These are phyloP conservation scores for Chrysotoxum bicinctum DNA, from an alignment of 2,888 invertebrate genomes.

Conservation along the genomic window DNA sequence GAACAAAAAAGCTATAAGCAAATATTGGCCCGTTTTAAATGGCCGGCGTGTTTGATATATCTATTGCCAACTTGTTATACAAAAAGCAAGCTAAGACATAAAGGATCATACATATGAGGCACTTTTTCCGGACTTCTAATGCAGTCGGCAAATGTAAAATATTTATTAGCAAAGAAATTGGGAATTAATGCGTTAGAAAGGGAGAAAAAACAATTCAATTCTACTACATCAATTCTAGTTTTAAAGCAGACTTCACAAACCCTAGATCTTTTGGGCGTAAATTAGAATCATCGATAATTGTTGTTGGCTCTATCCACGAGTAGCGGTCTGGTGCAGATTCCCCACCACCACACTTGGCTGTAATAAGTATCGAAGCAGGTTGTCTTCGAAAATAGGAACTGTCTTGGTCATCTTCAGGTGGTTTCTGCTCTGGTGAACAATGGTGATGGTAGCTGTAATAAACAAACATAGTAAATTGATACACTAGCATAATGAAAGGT, in stretches of 20 bases:
- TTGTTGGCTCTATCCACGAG: slow-evolving; percentile 70
- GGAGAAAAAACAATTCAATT: slow-evolving; percentile 1
- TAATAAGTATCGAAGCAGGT: slow-evolving; percentile 88
- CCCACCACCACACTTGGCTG: slow-evolving; percentile 85
- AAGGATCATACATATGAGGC: slow-evolving; percentile 30
- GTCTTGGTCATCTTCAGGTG: slow-evolving; percentile 87
- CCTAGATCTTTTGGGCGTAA: slow-evolving; percentile 76
- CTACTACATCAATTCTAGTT: slow-evolving; percentile 1
- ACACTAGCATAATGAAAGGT: too few relatives aligned
- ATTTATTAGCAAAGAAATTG: slow-evolving; percentile 42
- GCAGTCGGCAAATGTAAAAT: slow-evolving; percentile 9
- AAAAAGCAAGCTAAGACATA: slow-evolving; percentile 43
- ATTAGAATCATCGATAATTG: slow-evolving; percentile 75
- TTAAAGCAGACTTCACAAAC: slow-evolving; percentile 73
- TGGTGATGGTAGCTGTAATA: slow-evolving; percentile 76
- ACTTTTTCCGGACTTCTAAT: slow-evolving; percentile 22
- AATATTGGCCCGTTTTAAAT: slow-evolving; percentile 7
- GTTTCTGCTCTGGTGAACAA: slow-evolving; percentile 75
- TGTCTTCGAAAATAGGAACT: slow-evolving; percentile 91
- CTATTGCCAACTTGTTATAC: slow-evolving; percentile 1
- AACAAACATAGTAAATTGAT: too few relatives aligned
- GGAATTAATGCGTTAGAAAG: slow-evolving; percentile 43
- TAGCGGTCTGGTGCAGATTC: slow-evolving; percentile 47
- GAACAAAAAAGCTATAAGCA: slow-evolving; percentile 48
- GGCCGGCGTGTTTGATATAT: not conserved